Evolutionary conservation across 2,113 vertebrate genomes (phyloP).

Genomic region (Syrrhaptes paradoxus): DNA sequence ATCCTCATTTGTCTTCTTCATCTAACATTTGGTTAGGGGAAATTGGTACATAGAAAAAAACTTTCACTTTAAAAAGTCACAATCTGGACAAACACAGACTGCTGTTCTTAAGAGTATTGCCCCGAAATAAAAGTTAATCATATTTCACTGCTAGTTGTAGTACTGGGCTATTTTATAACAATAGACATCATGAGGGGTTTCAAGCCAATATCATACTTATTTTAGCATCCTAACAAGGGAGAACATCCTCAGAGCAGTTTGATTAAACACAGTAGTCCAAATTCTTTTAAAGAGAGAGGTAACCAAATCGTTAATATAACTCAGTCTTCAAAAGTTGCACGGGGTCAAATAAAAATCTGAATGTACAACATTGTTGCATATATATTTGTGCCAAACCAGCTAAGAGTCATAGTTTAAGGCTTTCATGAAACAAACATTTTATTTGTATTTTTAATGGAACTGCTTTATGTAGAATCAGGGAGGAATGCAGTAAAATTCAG

Average conservation of each 20-base stretch:
- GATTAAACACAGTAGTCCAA: background rate
- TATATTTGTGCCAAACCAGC: background rate
- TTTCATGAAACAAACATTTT: background rate
- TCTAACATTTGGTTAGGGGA: background rate
- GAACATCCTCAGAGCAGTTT: background rate
- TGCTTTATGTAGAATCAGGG: background rate
- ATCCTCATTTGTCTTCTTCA: background rate
- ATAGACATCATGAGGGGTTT: background rate
- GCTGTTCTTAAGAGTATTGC: background rate
- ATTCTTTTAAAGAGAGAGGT: background rate
- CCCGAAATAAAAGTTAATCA: background rate
- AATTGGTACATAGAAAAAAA: background rate
- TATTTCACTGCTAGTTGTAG: background rate
- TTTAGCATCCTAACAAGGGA: background rate
- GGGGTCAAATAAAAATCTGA: background rate
- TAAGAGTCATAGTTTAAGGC: background rate
- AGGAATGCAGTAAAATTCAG: background rate
- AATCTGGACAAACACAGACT: background rate
- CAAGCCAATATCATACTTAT: background rate
- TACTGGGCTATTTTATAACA: background rate
- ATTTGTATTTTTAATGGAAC: background rate
- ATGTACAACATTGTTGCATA: background rate
- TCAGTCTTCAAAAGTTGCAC: background rate
- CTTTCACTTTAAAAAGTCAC: background rate
- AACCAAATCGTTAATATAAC: background rate